Evolutionary conservation across 2,113 vertebrate genomes (phyloP).

Genomic region (Tupaia tana): DNA sequence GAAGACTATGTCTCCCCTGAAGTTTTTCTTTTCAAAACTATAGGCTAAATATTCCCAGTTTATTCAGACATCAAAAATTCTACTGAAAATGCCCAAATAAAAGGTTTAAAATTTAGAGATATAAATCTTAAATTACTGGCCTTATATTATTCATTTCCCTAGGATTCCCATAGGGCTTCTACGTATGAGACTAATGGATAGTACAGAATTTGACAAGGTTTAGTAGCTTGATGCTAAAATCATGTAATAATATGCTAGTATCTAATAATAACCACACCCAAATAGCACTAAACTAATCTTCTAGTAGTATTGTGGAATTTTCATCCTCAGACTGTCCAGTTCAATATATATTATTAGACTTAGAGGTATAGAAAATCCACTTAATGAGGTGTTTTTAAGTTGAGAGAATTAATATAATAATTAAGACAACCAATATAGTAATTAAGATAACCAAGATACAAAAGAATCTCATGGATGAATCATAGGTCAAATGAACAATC

Average conservation of each 20-base stretch:
- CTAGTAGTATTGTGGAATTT: background rate
- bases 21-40: background rate
- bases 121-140: background rate
- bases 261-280: background rate
- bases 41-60: background rate
- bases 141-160: background rate
- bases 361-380: background rate
- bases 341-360: background rate
- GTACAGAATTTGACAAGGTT: background rate
- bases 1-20: background rate
- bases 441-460: background rate
- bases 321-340: background rate
- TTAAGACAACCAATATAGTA: background rate
- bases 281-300: conserved; percentile 15
- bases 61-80: conserved; percentile 19
- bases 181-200: background rate
- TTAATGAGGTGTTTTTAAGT: background rate
- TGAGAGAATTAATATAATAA: background rate
- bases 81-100: conserved; percentile 1
- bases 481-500: background rate
- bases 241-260: background rate
- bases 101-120: conserved; percentile 4
- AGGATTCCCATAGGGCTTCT: background rate
- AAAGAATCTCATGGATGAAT: background rate
- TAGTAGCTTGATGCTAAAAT: background rate